Base-by-base conservation (phyloP, 2,797 vertebrate species). In the Heliangelus exortis region DNA sequence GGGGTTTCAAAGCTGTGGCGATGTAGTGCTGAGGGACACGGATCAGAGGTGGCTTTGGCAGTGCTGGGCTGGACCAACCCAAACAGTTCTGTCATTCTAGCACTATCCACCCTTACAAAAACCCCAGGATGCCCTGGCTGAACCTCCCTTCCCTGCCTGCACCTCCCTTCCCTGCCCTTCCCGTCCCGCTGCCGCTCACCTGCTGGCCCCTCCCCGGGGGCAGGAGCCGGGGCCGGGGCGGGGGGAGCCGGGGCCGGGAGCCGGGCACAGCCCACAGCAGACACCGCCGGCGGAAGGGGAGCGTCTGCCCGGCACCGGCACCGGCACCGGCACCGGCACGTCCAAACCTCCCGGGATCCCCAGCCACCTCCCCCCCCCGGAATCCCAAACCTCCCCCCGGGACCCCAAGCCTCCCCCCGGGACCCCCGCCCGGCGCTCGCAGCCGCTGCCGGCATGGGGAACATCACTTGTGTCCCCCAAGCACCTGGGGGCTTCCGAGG, bases 401-500 rank as follows among this genome's bases (percentile, higher is more conserved):
- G 18, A 45, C 58, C 21, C 57, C 23, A 7, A 29, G n/a, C 43
- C 72, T 45, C 21, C 23, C 26, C 2, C 28, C 54, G 43, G 43
- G 43, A 45, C 31, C 26, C 34, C 45, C 45, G 39, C 55, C 3
- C 43, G 80, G 62, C 6, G 36, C 41, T 22, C 14, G 28, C 63
- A 12, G 84, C 6, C 22, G 77, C 62, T 61, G 25, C 62, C 31
- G 36, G n/a, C 66, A 98, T 98, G 98, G 98, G 98, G 91, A 98
- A 98, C 95, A 93, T 95, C n/a, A 88, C 97, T 13, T 98, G 98
- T 2, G 93, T 98, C 23, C 98, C 98, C 7, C 98, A 97, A 92
- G 87, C 97, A 2, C 96, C 97, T 6, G 94, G 96, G 10, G 84
- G 95, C 48, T 84, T 98, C 84, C 33, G 98, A 21, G 73, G 95